These are phyloP conservation scores for Panulirus ornatus DNA, from an alignment of 1,140 invertebrate genomes.

Conservation along the genomic window DNA sequence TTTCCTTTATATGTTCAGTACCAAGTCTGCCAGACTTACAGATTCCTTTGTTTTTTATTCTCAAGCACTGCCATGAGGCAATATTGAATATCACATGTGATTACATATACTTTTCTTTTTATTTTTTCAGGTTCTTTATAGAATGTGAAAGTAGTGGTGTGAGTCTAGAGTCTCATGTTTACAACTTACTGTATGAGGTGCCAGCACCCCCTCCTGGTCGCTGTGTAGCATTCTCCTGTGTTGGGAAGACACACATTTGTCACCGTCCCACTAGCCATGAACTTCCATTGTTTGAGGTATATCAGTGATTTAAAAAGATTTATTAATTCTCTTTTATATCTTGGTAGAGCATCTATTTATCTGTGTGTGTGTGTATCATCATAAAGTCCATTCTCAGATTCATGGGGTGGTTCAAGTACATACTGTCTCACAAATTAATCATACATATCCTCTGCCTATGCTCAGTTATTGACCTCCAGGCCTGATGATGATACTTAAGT, in stretches of 20 bases:
- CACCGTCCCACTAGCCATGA: conserved; percentile 78
- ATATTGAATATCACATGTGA: too few relatives aligned
- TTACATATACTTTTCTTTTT: neutral
- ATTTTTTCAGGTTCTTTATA: conserved; percentile 70
- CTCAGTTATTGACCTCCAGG: too few relatives aligned
- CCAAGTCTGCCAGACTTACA: too few relatives aligned
- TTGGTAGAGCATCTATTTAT: too few relatives aligned
- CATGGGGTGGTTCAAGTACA: too few relatives aligned
- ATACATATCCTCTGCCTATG: neutral
- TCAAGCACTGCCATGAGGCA: too few relatives aligned
- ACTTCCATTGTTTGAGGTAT: conserved; percentile 69
- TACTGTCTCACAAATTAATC: too few relatives aligned
- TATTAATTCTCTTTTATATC: neutral
- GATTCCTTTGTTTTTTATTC: too few relatives aligned
- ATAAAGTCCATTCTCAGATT: too few relatives aligned
- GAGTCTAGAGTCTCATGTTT: conserved; percentile 95
- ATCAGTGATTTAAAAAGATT: neutral
- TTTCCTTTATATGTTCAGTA: too few relatives aligned
- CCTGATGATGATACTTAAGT: too few relatives aligned
- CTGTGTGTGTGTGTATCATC: too few relatives aligned
- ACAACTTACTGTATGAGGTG: conserved; percentile 96
- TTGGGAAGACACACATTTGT: conserved; percentile 78
- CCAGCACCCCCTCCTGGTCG: conserved; percentile 92
- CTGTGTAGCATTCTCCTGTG: conserved; percentile 87
- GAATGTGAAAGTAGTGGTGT: conserved; percentile 75